These are phyloP conservation scores for Phocoena phocoena DNA, from an alignment of 2,113 vertebrate species.

Conservation along the genomic window DNA sequence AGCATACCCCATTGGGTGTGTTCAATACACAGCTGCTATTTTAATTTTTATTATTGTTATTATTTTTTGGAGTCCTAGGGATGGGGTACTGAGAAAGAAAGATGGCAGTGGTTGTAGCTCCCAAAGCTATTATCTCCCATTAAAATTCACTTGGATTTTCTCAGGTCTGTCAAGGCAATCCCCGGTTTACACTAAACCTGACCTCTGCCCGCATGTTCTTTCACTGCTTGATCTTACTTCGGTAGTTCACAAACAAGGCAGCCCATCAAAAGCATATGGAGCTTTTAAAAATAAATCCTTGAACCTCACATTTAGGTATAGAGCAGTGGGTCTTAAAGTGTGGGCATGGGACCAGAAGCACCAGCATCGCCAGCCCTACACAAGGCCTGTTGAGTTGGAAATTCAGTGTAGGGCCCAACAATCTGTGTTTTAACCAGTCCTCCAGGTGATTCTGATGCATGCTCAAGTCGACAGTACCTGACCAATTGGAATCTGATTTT, in stretches of 20 bases:
- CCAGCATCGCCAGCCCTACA: neutral
- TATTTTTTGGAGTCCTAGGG: neutral
- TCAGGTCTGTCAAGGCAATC: neutral
- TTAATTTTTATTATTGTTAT: neutral
- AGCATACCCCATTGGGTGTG: neutral
- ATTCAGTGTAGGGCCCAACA: neutral
- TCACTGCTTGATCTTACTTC: neutral
- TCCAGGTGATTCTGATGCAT: neutral
- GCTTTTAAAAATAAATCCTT: neutral
- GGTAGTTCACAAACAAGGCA: neutral
- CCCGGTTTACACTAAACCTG: neutral
- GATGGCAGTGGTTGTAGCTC: neutral
- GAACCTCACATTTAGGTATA: neutral
- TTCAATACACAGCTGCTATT: neutral
- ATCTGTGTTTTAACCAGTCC: neutral
- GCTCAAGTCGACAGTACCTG: neutral
- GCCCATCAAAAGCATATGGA: neutral
- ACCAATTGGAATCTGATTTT: neutral
- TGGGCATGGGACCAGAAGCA: neutral
- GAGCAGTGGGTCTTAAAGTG: neutral
- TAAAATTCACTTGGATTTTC: neutral
- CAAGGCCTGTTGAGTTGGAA: neutral
- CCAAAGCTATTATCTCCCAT: neutral
- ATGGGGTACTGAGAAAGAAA: neutral
- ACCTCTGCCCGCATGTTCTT: neutral